These are phyloP conservation scores for Drosophila orosa DNA, from an alignment of 1,140 invertebrate genomes.

Conservation along the genomic window DNA sequence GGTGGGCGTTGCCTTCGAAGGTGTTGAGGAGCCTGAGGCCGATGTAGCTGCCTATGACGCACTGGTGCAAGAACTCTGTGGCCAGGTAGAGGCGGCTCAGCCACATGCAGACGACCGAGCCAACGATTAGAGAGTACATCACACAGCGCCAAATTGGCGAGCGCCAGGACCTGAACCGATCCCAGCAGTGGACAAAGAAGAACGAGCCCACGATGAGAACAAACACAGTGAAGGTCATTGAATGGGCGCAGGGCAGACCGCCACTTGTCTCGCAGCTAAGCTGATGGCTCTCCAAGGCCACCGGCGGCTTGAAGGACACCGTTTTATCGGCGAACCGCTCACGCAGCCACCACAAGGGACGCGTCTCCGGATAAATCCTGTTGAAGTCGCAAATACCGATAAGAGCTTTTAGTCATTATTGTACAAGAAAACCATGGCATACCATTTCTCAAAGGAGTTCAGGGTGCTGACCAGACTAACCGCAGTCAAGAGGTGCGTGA, in stretches of 20 bases:
- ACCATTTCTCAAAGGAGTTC: conserved; percentile 73
- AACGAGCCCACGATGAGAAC: conserved; percentile 39
- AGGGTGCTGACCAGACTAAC: conserved; percentile 55
- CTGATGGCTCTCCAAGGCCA: conserved; percentile 51
- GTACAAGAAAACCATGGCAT: background rate
- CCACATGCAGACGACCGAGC: conserved; percentile 50
- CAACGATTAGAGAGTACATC: background rate
- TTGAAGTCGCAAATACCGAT: background rate
- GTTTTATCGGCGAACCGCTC: conserved; percentile 43
- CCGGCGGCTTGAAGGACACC: background rate
- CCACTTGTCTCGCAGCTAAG: conserved; percentile 73
- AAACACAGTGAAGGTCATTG: conserved; percentile 53
- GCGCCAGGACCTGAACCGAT: conserved; percentile 1
- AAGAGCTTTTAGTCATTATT: background rate
- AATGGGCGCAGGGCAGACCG: conserved; percentile 70
- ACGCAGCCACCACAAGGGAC: conserved; percentile 72
- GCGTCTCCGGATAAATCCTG: conserved; percentile 68
- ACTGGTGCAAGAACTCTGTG: conserved; percentile 78
- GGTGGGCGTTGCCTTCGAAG: conserved; percentile 32
- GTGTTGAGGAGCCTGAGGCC: conserved; percentile 33
- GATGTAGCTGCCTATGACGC: conserved; percentile 54
- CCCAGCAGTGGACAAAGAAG: conserved; percentile 26
- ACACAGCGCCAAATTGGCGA: background rate
- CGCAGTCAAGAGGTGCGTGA: conserved; percentile 43
- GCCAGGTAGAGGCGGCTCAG: conserved; percentile 72